Evolutionary conservation across 2,113 vertebrate genomes (phyloP), one percentile per base, ranked within the genome.

Genomic region (Murina feae): DNA sequence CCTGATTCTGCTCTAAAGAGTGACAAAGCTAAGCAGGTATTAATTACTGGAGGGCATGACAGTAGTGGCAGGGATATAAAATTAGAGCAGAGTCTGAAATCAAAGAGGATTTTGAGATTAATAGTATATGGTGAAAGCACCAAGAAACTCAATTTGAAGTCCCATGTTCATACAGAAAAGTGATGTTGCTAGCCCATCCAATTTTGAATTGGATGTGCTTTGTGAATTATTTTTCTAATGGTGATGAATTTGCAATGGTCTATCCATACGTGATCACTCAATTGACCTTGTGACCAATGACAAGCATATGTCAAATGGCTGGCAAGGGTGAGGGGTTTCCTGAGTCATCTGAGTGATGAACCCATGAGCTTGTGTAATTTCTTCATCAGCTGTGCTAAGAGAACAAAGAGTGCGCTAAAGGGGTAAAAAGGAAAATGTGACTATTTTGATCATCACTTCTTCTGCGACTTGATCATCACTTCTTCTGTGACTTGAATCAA

Each of bases 181-280:
- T 53, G 44, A 49, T 60, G 10, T 7, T 66, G 60, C 63, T 63
- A 53, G 58, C 14, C 23, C 12, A 18, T 53, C 14, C 23, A 9
- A 18, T 53, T 65, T 51, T 28, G 30, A 75, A 76, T 47, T 44
- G 28, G 12, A 53, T 42, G 2, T 90, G 53, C 42, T 86, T 76
- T 93, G 87, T 83, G 76, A 76, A 60, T 95, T 69, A 89, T 83
- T 96, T 90, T 94, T 74, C 53, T 94, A 35, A 84, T 75, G 2
- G 28, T 91, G 53, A 89, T 91, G 87, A 82, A 80, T 95, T 86
- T 86, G 23, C 28, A 58, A 1, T 80, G 47, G 60, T 65, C 25
- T 75, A 35, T 49, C 76, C 25, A 63, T 5, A n/a, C 2, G 2
- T 6, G 25, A 37, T 87, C 39, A 51, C 2, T 90, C 42, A 78